Conservation (phyloP, 2,113 vertebrate genomes). For the Melanerpes formicivorus region DNA sequence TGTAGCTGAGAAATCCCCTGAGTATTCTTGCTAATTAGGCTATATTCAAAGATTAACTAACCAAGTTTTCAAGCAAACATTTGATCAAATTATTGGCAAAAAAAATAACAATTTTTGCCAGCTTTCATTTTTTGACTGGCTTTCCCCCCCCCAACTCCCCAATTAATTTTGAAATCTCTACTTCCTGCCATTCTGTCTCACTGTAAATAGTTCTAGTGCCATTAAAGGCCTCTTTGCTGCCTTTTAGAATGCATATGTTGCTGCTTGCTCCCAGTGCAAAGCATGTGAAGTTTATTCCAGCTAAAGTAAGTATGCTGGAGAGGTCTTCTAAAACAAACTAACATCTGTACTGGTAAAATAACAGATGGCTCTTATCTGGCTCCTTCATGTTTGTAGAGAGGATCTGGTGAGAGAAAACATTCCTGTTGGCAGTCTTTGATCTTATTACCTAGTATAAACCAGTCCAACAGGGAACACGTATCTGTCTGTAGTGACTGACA, state of each 20-base stretch:
- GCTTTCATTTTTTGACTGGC: neutral
- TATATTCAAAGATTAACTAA: neutral
- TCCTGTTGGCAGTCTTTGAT: neutral
- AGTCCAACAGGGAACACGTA: neutral
- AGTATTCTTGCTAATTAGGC: neutral
- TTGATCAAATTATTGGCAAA: neutral
- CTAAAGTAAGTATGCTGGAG: neutral
- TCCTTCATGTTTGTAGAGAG: neutral
- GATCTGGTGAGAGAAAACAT: neutral
- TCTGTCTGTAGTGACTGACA: neutral
- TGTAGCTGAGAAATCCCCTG: neutral
- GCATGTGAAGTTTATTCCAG: neutral
- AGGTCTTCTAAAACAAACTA: neutral
- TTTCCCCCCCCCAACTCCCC: neutral
- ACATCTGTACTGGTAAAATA: neutral
- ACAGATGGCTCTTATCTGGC: neutral
- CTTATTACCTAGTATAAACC: neutral
- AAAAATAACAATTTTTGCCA: neutral
- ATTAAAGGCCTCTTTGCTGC: neutral
- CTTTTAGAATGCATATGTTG: neutral
- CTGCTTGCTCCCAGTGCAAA: neutral
- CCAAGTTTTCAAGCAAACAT: neutral
- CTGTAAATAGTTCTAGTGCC: neutral
- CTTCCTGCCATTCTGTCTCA: neutral
- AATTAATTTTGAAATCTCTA: neutral